A percentile compares a stretch with the other conserved stretches of the same genome.
Evolutionary conservation across 2,113 vertebrate genomes (phyloP).

Genomic region (Microtus montanus): DNA sequence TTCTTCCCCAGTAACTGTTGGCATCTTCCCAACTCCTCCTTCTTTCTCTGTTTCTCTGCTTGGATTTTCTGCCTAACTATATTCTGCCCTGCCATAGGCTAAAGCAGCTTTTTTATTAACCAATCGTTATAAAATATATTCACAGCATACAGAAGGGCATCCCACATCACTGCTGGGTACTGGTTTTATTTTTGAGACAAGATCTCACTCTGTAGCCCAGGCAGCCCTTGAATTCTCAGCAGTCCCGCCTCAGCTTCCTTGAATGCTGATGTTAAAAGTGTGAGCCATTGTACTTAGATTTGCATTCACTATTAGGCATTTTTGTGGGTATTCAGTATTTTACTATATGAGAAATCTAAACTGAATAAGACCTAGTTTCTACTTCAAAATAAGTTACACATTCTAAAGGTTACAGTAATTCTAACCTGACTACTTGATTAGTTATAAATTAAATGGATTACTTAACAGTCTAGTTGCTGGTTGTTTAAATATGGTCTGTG

Average conservation of each 20-base stretch:
- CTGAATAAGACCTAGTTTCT: not conserved
- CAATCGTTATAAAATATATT: no score
- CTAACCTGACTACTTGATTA: slow-evolving; percentile 29
- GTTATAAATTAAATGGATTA: slow-evolving; percentile 37
- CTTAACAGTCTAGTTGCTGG: not conserved
- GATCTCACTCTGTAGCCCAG: not conserved
- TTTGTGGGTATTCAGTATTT: not conserved
- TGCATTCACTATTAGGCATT: not conserved
- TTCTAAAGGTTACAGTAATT: not conserved
- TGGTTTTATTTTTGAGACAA: not conserved
- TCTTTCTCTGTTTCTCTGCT: no score
- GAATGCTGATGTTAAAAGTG: not conserved
- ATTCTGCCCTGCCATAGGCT: no score
- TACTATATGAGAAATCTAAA: not conserved
- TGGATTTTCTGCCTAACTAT: no score
- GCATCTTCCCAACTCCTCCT: no score
- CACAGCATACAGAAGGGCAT: no score
- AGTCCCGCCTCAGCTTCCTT: not conserved
- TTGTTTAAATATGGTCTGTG: not conserved
- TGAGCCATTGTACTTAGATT: not conserved
- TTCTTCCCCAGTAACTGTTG: no score
- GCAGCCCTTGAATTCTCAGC: not conserved
- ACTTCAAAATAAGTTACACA: not conserved
- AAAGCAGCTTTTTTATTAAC: no score
- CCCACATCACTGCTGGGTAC: not conserved